These are phyloP conservation scores for Drosophila anceps DNA, from an alignment of 2,888 invertebrate genomes.

Conservation along the genomic window DNA sequence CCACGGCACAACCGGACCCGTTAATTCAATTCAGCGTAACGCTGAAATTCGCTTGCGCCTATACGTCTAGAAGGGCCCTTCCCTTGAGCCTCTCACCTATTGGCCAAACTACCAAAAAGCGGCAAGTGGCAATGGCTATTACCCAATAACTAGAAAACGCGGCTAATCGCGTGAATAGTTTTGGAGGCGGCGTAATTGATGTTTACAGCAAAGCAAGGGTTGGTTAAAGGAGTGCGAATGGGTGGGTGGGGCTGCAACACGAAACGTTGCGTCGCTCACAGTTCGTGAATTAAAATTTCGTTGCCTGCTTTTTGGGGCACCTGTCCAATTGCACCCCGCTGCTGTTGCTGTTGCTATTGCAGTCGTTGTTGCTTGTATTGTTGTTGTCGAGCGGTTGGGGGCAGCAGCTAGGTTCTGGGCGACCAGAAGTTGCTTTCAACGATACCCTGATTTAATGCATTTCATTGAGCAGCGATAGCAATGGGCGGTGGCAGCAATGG, in stretches of 20 bases:
- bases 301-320: conserved; percentile 64
- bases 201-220: conserved; percentile 65
- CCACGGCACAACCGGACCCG: conserved; percentile 63
- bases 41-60: conserved; percentile 45
- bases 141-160: conserved; percentile 75
- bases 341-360: conserved; percentile 14
- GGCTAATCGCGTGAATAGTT: conserved; percentile 81
- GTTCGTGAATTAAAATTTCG: conserved; percentile 67
- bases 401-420: conserved; percentile 5
- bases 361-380: conserved; percentile 13
- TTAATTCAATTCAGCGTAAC: conserved; percentile 78
- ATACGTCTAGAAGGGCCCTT: conserved; percentile 20
- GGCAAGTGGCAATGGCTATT: conserved; percentile 60
- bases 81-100: conserved; percentile 1
- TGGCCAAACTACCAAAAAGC: conserved; percentile 18
- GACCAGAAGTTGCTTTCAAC: conserved; percentile 68
- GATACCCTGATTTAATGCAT: conserved; percentile 79
- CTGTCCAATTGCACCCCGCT: conserved; percentile 24
- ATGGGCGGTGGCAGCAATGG: conserved; percentile 52
- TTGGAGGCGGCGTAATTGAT: conserved; percentile 77
- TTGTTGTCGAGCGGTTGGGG: neutral
- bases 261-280: conserved; percentile 23
- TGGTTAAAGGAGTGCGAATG: neutral
- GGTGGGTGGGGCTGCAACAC: neutral
- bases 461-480: conserved; percentile 74